A percentile compares a stretch with the other conserved stretches of the same genome.
Conservation (phyloP, 2,797 vertebrate genomes). For the Clangula hyemalis region DNA sequence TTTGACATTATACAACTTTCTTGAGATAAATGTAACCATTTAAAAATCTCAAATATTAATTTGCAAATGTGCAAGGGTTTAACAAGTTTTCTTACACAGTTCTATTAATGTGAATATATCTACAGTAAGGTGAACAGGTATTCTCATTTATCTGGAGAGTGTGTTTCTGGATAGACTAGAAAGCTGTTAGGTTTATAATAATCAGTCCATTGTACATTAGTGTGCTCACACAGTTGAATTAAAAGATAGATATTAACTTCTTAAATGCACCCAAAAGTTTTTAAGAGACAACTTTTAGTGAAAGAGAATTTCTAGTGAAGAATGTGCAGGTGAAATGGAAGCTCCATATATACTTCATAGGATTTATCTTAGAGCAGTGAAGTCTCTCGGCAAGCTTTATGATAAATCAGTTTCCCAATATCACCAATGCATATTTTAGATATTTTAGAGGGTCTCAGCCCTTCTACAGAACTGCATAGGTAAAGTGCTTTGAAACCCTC, state of each 20-base stretch:
- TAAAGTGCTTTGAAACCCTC: neutral
- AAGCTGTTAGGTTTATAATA: neutral
- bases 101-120: neutral
- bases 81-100: neutral
- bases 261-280: neutral
- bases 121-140: neutral
- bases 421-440: neutral
- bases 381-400: neutral
- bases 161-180: neutral
- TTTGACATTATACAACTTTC: neutral
- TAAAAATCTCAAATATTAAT: neutral
- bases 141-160: neutral
- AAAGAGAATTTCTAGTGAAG: neutral
- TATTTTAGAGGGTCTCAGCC: neutral
- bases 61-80: neutral
- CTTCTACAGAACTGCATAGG: neutral
- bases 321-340: neutral
- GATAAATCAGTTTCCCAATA: neutral
- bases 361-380: neutral
- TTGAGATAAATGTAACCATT: neutral
- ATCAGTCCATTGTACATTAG: neutral
- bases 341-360: accelerated
- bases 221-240: neutral
- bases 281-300: neutral
- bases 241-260: neutral